Conservation (phyloP, 2,113 vertebrate species). For the Galeopterus variegatus region DNA sequence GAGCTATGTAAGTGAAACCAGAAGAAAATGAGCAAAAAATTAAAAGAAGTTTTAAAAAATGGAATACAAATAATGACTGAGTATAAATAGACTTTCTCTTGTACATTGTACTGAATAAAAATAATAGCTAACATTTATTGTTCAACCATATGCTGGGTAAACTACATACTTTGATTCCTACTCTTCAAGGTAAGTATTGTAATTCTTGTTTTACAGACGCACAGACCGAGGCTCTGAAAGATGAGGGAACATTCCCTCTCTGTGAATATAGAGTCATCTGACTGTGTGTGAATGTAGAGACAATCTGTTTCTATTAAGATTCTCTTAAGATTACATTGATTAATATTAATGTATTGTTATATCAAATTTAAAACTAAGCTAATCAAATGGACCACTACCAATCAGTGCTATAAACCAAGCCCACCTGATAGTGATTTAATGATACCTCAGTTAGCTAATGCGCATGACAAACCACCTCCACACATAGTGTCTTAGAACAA, state of each 20-base stretch:
- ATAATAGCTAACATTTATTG: slow-evolving; percentile 47
- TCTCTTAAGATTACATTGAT: slow-evolving; percentile 6
- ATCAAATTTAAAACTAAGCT: slow-evolving; percentile 48
- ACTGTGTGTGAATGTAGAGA: neutral
- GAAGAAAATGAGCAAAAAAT: slow-evolving; percentile 69
- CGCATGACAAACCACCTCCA: neutral
- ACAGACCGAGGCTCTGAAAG: neutral
- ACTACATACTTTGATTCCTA: neutral
- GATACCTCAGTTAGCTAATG: neutral
- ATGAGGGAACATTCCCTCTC: neutral
- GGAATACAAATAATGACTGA: slow-evolving; percentile 60
- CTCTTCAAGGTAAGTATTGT: neutral
- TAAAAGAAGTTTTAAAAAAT: slow-evolving; percentile 49
- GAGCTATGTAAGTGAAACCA: slow-evolving; percentile 53
- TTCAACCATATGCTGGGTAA: slow-evolving; percentile 35
- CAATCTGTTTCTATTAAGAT: neutral
- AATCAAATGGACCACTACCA: neutral
- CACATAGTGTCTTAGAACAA: neutral
- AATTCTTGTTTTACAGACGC: slow-evolving; percentile 35
- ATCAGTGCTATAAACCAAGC: neutral
- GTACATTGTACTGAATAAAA: slow-evolving; percentile 52
- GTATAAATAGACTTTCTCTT: slow-evolving; percentile 71
- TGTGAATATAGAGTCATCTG: neutral
- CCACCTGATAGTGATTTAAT: neutral
- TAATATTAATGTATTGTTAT: neutral